Evolutionary conservation across 2,888 invertebrate species (phyloP).

Genomic region (Hecatera dysodea): DNA sequence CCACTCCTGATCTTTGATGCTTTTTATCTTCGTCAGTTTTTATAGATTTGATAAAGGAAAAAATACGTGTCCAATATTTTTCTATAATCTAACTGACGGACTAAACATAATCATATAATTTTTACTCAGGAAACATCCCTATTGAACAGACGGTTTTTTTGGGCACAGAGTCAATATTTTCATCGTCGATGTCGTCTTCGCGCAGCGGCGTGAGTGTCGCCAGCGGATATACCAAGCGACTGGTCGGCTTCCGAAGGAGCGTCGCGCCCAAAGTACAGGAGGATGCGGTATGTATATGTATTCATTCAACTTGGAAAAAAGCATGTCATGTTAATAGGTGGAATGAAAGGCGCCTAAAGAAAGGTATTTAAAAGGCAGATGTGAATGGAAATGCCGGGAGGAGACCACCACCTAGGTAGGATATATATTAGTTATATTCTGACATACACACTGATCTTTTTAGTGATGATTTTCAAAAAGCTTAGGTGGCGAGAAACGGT

Average conservation of each 20-base stretch:
- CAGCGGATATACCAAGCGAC: conserved; percentile 82
- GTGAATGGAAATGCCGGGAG: not conserved
- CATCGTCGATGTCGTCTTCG: conserved; percentile 76
- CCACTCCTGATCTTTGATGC: too few relatives aligned
- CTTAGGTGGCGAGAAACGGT: not conserved
- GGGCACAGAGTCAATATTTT: conserved; percentile 79
- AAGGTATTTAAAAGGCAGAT: not conserved
- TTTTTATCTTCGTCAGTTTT: too few relatives aligned
- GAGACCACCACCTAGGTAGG: too few relatives aligned
- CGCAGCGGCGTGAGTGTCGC: conserved; percentile 81
- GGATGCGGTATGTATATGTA: conserved; percentile 71
- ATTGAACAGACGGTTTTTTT: not conserved
- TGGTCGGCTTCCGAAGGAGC: conserved; percentile 77
- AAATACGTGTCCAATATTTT: too few relatives aligned
- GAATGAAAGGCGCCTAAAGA: not conserved
- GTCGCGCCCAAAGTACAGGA: conserved; percentile 84
- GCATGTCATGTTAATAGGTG: not conserved
- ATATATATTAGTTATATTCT: too few relatives aligned
- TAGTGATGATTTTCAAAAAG: not conserved
- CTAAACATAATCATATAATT: too few relatives aligned
- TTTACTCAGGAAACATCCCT: too few relatives aligned
- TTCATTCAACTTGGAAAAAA: not conserved
- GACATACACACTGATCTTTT: too few relatives aligned
- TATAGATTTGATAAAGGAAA: too few relatives aligned
- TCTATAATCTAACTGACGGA: too few relatives aligned